These are phyloP conservation scores for Apodemia hepburni DNA, from an alignment of 2,888 invertebrate species.

Conservation along the genomic window DNA sequence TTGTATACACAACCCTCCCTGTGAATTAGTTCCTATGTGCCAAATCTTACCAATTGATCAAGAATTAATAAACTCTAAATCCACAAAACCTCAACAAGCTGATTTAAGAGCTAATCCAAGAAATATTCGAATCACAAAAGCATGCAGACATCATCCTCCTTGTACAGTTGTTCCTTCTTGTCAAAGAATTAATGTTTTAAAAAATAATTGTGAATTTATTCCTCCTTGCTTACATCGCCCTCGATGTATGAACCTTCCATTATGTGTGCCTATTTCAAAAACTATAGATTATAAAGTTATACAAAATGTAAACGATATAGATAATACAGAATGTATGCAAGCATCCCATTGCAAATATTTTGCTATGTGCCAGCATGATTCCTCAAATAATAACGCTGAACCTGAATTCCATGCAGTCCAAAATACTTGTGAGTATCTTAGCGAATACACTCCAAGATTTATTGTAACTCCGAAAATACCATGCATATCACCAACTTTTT, in stretches of 20 bases:
- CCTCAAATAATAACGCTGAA: constrained; percentile 38
- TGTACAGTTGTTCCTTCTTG: constrained; percentile 69
- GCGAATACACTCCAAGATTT: constrained; percentile 39
- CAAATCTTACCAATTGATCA: constrained; percentile 52
- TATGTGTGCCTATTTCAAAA: constrained; percentile 60
- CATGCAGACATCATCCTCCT: constrained; percentile 67
- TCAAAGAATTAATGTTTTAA: constrained; percentile 56
- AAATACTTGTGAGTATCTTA: constrained; percentile 43
- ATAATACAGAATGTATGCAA: constrained; percentile 39
- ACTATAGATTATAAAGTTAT: constrained; percentile 44
- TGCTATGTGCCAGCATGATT: constrained; percentile 43
- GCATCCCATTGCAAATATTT: constrained; percentile 43
- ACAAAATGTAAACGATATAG: constrained; percentile 39
- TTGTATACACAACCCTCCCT: constrained; percentile 55
- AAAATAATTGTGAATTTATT: constrained; percentile 61
- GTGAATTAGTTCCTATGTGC: constrained; percentile 59
- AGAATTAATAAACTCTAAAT: constrained; percentile 39
- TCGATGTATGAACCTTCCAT: constrained; percentile 63
- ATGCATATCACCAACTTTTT: constrained; percentile 35
- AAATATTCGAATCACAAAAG: constrained; percentile 61
- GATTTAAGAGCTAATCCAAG: constrained; percentile 42
- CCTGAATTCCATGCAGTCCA: constrained; percentile 42
- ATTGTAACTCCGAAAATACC: constrained; percentile 40
- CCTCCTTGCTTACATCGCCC: constrained; percentile 65
- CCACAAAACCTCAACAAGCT: constrained; percentile 35